Base-by-base conservation (phyloP, 2,797 vertebrate genomes). In the Enteromius argenteus region DNA sequence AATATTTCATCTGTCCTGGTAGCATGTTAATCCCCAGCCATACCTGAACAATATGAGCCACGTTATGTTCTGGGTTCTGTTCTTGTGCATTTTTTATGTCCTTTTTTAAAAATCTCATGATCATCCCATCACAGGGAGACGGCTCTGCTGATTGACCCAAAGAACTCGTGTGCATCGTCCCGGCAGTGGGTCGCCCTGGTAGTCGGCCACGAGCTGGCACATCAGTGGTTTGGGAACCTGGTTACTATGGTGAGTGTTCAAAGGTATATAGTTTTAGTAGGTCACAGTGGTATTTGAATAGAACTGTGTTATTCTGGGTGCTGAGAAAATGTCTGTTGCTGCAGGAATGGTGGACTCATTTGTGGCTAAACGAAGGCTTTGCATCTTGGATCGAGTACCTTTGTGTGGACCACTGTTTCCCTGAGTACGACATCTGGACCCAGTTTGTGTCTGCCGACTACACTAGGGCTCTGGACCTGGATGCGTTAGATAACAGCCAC, bases 341-440 rank as follows among this genome's bases (percentile, higher is more conserved):
- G 19, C 91, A 99, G 98, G 98, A 99, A 79, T 99, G 98, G 98
- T 99, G 98, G 98, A 99, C 98, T 42, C 98, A 99, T 85, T 95
- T 99, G 88, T 99, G 98, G 98, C 96, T 99, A 66, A 99, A 99
- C 39, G 98, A 99, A 92, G 98, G 98, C 2, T 99, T 99, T 86
- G 98, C 98, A 0, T 99, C 98, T 77, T 99, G 98, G 98, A 99
- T 99, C 17, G 98, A 99, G 87, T 99, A 99, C 88, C 96, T 99
- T 7, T 99, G 98, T 68, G 98, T 99, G 86, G 98, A 99, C 91
- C 97, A 99, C 94, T 99, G 98, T 92, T 99, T 99, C 92, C 98
- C 98, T 0, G 98, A 99, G 87, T 99, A 99, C 19, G 98, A 99
- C 91, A 99, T 99, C 94, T 99, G 98, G 98, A 99, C 98, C 17